Conservation (phyloP, 2,113 vertebrate species). For the Helogale parvula region DNA sequence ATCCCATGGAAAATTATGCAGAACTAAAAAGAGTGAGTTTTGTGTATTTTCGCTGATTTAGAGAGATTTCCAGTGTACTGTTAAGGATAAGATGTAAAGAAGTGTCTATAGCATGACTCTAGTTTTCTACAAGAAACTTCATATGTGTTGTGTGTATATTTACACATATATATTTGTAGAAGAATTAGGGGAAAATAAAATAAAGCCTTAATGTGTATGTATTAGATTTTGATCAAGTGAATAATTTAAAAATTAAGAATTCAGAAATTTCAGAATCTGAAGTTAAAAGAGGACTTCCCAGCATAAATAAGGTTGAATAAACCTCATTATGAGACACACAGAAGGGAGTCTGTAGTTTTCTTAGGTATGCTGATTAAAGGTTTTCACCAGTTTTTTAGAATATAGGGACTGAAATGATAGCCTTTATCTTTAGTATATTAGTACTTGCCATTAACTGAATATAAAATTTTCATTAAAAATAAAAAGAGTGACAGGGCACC, state of each 20-base stretch:
- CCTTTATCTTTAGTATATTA: slow-evolving; percentile 27
- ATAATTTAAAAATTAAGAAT: slow-evolving; percentile 11
- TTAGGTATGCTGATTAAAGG: not conserved
- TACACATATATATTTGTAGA: not conserved
- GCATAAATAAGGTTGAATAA: slow-evolving; percentile 13
- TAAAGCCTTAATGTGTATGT: not conserved
- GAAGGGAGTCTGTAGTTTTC: slow-evolving; percentile 14
- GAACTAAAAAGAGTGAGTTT: slow-evolving; percentile 13
- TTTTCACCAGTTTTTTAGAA: slow-evolving; percentile 35
- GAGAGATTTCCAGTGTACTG: slow-evolving; percentile 6
- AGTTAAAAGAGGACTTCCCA: not conserved
- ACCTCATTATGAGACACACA: not conserved
- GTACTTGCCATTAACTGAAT: not conserved
- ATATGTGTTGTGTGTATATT: not conserved
- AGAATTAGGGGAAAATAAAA: slow-evolving; percentile 11
- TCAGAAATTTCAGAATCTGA: slow-evolving; percentile 22
- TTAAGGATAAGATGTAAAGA: slow-evolving; percentile 1
- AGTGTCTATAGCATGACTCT: not conserved
- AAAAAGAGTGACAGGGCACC: too few relatives aligned
- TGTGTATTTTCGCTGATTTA: not conserved
- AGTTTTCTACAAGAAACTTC: not conserved
- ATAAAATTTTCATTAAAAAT: not conserved
- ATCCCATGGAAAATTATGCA: not conserved
- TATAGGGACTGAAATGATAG: not conserved
- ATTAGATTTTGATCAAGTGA: slow-evolving; percentile 8